Evolutionary conservation across 2,113 vertebrate genomes (phyloP), one percentile per base, ranked within the genome.

Genomic region (Riparia riparia): DNA sequence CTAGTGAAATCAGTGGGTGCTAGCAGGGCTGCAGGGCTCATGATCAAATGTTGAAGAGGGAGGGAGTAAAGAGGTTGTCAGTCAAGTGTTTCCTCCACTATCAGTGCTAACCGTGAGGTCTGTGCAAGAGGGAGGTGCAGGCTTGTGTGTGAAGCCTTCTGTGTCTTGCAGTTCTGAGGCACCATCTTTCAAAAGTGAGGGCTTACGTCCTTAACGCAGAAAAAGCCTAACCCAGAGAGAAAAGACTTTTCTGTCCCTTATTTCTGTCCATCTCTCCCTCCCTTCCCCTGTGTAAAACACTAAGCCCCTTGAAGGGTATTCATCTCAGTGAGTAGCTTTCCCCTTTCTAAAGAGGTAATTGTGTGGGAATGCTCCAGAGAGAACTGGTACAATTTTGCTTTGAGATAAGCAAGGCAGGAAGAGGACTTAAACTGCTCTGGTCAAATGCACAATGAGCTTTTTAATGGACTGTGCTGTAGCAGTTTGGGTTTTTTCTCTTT

Each of bases 351-450:
- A 92, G 94, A 86, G 96, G 81, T 95, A 93, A 91, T 93, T 93
- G 77, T 94, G 71, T 14, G 25, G 81, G 81, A 96, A 94, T 88
- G 83, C 93, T 96, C 86, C 80, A 86, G 97, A 95, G 96, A 80
- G 77, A 94, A 41, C 69, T 82, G 88, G 82, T 94, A 90, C 84
- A 95, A 83, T 97, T 96, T 92, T 94, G 84, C 94, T 96, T 97
- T 92, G 89, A 95, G 92, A 97, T 94, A 95, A 96, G 93, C 77
- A 85, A 94, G 91, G 89, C 94, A 93, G 93, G 96, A 95, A 97
- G 93, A 94, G 70, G 86, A 95, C 91, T 97, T 96, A 94, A 97
- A 96, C 92, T 89, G 90, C 97, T 95, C 89, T 83, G 86, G 85
- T 78, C 12, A 24, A 58, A 87, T 95, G 79, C 92, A 91, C 94